A percentile compares a stretch with the other conserved stretches of the same genome.
Conservation (phyloP, 1,140 invertebrate species). For the Cydia splendana region DNA sequence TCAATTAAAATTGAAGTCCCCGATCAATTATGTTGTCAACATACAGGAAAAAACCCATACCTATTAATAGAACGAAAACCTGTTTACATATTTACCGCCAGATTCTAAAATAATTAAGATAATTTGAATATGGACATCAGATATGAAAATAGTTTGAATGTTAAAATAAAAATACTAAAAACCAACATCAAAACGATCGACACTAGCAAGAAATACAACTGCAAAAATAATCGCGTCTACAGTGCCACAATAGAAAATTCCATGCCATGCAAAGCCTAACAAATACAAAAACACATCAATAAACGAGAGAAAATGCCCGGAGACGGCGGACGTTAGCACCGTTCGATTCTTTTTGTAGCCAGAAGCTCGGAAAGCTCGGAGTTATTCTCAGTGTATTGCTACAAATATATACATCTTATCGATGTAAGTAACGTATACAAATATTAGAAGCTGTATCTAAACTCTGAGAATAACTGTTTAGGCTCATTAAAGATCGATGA, state of each 20-base stretch:
- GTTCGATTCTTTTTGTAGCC: slow-evolving; percentile 56
- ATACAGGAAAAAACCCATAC: not conserved
- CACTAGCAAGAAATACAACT: slow-evolving; percentile 61
- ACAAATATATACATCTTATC: slow-evolving; percentile 3
- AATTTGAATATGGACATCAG: not conserved
- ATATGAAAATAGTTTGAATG: slow-evolving; percentile 43
- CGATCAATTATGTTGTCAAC: slow-evolving; percentile 2
- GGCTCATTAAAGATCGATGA: slow-evolving; percentile 58
- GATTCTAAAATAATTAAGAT: not conserved
- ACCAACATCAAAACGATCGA: slow-evolving; percentile 47
- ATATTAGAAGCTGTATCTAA: slow-evolving; percentile 3
- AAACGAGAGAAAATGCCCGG: slow-evolving; percentile 35
- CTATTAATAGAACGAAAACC: not conserved
- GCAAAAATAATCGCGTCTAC: slow-evolving; percentile 47
- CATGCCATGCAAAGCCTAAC: slow-evolving; percentile 69
- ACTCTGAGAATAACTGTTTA: slow-evolving; percentile 43
- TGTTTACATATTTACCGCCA: not conserved
- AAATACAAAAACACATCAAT: slow-evolving; percentile 48
- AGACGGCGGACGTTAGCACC: slow-evolving; percentile 42
- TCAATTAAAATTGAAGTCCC: slow-evolving; percentile 13
- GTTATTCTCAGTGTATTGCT: slow-evolving; percentile 14
- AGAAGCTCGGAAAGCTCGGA: slow-evolving; percentile 29
- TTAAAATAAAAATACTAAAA: slow-evolving; percentile 44
- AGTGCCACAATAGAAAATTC: slow-evolving; percentile 56
- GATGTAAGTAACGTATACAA: not conserved